Conservation (phyloP, 2,888 invertebrate genomes). For the Diaperis boleti region DNA sequence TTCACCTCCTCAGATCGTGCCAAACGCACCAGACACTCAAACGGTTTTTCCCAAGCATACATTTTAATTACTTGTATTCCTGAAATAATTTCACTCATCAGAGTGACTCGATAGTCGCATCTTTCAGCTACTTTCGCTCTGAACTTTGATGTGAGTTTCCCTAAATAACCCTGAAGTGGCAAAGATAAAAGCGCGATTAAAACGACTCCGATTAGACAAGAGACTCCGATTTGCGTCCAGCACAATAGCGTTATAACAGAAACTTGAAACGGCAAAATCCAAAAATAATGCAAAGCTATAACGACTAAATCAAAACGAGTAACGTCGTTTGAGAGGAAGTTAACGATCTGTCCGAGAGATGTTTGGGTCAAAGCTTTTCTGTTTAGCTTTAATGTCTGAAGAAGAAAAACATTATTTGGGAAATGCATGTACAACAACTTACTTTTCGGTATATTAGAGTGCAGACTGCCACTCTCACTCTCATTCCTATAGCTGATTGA, state of each 20-base stretch:
- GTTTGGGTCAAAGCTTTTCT: constrained; percentile 82
- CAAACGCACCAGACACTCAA: constrained; percentile 70
- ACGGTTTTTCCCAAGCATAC: constrained; percentile 81
- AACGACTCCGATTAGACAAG: constrained; percentile 73
- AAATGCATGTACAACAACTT: background rate
- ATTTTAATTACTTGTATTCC: constrained; percentile 81
- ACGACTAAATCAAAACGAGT: constrained; percentile 81
- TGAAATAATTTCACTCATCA: constrained; percentile 79
- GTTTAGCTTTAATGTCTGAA: constrained; percentile 72
- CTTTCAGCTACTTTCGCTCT: constrained; percentile 64
- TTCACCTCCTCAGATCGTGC: constrained; percentile 77
- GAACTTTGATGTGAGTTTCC: constrained; percentile 62
- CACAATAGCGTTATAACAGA: constrained; percentile 72
- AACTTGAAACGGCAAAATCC: constrained; percentile 84
- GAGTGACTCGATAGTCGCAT: constrained; percentile 75
- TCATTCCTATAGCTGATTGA: constrained; percentile 78
- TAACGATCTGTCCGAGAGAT: constrained; percentile 85
- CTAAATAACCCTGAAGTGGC: constrained; percentile 64
- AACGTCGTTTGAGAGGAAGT: constrained; percentile 87
- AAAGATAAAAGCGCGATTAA: constrained; percentile 69
- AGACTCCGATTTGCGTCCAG: constrained; percentile 69
- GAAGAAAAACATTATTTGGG: background rate
- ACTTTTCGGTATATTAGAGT: constrained; percentile 77
- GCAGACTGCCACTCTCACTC: constrained; percentile 80
- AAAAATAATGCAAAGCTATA: constrained; percentile 78